Percentiles rank a stretch among this genome's conserved stretches.
Conservation (phyloP, 1,140 invertebrate species). For the Oryctes rhinoceros region DNA sequence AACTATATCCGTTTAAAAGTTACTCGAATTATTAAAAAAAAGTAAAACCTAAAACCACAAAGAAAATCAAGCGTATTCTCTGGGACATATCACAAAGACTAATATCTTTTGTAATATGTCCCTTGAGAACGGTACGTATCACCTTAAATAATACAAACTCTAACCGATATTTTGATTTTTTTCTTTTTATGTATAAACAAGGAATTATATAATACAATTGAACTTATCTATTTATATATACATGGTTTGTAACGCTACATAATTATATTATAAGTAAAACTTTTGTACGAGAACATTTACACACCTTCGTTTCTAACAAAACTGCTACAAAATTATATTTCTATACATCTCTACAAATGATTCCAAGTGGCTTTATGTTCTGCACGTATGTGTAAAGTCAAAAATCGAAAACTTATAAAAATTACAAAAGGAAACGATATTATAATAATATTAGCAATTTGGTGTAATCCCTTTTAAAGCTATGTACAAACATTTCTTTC, state of each 20-base stretch:
- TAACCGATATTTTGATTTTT: conserved; percentile 7
- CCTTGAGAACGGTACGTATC: background rate
- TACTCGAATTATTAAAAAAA: conserved; percentile 1
- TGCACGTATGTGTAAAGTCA: background rate
- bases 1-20: conserved; percentile 8
- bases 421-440: background rate
- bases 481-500: conserved; percentile 1
- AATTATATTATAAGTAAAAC: conserved; percentile 11
- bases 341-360: conserved; percentile 30
- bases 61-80: background rate
- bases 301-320: background rate
- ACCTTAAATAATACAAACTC: conserved; percentile 24
- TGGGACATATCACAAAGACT: background rate
- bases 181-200: background rate
- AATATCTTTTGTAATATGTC: background rate
- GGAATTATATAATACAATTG: conserved; percentile 16
- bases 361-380: background rate
- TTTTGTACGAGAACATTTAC: conserved; percentile 27
- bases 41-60: conserved; percentile 24
- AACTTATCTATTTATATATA: conserved; percentile 31
- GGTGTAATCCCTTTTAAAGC: conserved; percentile 29
- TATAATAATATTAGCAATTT: background rate
- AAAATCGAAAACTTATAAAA: background rate
- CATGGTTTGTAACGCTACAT: conserved; percentile 12
- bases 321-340: conserved; percentile 20